Evolutionary conservation across 1,140 invertebrate species (phyloP).

Genomic region (Eumeta japonica): DNA sequence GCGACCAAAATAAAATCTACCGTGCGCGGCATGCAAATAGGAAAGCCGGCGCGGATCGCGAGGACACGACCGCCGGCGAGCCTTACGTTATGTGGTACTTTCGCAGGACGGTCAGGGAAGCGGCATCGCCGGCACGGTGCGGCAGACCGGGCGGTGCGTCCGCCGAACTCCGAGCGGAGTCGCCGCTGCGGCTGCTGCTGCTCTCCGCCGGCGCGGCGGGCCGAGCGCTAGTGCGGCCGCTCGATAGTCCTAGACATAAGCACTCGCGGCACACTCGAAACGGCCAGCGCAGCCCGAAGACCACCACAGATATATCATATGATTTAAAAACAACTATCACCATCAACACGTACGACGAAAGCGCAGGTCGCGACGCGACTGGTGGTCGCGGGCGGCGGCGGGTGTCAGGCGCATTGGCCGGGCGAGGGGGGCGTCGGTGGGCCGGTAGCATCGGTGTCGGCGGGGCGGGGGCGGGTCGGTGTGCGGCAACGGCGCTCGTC

Average conservation of each 20-base stretch:
- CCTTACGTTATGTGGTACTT: conserved; percentile 56
- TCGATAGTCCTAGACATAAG: conserved; percentile 37
- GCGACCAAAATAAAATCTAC: conserved; percentile 57
- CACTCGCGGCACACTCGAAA: conserved; percentile 48
- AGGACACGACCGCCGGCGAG: conserved; percentile 45
- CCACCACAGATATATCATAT: conserved; percentile 10
- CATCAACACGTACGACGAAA: not conserved
- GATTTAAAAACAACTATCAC: not conserved
- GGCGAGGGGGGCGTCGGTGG: no score
- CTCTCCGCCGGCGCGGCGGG: conserved; percentile 20
- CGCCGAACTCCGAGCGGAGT: not conserved
- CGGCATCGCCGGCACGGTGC: conserved; percentile 47
- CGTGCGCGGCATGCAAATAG: conserved; percentile 55
- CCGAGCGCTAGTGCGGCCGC: conserved; percentile 47
- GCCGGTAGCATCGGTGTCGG: no score
- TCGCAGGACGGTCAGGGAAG: conserved; percentile 50
- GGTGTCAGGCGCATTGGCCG: not conserved
- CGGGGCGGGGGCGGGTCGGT: conserved; percentile 14
- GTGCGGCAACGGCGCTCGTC: conserved; percentile 44
- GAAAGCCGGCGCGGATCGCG: conserved; percentile 41
- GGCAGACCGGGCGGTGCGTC: conserved; percentile 26
- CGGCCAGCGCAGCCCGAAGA: conserved; percentile 41
- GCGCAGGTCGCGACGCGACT: conserved; percentile 1
- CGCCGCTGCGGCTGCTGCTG: not conserved
- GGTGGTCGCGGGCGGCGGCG: not conserved